Evolutionary conservation across 2,113 vertebrate species (phyloP).

Genomic region (Alectura lathami): DNA sequence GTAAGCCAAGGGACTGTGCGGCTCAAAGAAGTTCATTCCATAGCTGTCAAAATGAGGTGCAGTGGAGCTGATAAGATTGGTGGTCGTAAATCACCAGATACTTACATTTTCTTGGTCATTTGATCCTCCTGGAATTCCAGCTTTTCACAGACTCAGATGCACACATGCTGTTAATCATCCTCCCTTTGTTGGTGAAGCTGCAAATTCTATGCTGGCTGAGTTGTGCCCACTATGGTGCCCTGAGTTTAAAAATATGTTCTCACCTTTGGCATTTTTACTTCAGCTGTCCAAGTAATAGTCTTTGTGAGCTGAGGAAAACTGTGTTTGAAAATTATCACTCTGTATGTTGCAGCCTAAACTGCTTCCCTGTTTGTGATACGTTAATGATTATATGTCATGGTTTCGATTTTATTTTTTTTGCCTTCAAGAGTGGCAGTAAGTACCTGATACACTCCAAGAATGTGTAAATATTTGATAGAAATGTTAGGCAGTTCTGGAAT

Average conservation of each 20-base stretch:
- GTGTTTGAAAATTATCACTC: neutral
- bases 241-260: neutral
- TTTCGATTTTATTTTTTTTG: neutral
- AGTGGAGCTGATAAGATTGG: neutral
- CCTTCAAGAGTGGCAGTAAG: neutral
- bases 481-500: neutral
- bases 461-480: neutral
- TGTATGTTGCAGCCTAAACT: neutral
- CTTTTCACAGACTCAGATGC: neutral
- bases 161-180: neutral
- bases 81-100: neutral
- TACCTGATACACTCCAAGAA: neutral
- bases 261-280: neutral
- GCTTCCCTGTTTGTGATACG: neutral
- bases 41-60: neutral
- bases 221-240: too few species aligned
- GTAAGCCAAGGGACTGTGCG: slow-evolving; percentile 62
- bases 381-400: neutral
- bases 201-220: neutral
- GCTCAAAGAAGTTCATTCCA: neutral
- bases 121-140: neutral
- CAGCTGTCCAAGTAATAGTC: neutral
- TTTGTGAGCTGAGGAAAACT: neutral
- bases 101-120: neutral
- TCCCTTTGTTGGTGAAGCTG: neutral